Evolutionary conservation across 2,113 vertebrate genomes (phyloP).

Genomic region (western clawed frog (Xenopus tropicalis)): DNA sequence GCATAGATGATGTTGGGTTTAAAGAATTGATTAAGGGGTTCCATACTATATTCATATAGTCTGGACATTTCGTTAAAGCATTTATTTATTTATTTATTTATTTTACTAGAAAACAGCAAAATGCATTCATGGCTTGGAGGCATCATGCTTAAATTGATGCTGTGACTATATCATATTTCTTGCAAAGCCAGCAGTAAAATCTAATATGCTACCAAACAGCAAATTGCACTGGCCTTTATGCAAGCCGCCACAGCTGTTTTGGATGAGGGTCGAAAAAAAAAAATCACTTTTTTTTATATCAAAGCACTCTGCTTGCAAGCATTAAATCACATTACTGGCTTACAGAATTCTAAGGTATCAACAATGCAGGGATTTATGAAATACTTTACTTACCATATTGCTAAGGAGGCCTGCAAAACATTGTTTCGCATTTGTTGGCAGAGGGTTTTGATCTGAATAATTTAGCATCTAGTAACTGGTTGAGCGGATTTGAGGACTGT

Average conservation of each 20-base stretch:
- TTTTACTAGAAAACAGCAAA: too few species aligned
- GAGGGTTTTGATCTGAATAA: too few species aligned
- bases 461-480: too few species aligned
- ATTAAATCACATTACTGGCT: slow-evolving; percentile 35
- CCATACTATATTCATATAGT: too few species aligned
- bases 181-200: slow-evolving; percentile 56
- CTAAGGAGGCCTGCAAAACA: not conserved
- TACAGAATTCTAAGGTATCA: slow-evolving; percentile 13
- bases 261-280: slow-evolving; percentile 43
- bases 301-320: slow-evolving; percentile 34
- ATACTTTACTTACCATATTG: slow-evolving; percentile 4
- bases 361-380: slow-evolving; percentile 1
- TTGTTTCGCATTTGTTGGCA: too few species aligned
- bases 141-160: slow-evolving; percentile 25
- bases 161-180: slow-evolving; percentile 46
- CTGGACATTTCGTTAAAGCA: too few species aligned
- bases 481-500: too few species aligned
- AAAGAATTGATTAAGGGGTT: too few species aligned
- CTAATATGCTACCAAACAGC: slow-evolving; percentile 50
- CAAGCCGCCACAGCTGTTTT: slow-evolving; percentile 46
- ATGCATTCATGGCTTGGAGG: not conserved
- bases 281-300: slow-evolving; percentile 4
- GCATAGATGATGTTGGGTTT: too few species aligned
- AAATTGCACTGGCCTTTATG: slow-evolving; percentile 40
- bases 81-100: too few species aligned